These are phyloP conservation scores for Perodicticus potto DNA, from an alignment of 2,797 vertebrate species.

Conservation along the genomic window DNA sequence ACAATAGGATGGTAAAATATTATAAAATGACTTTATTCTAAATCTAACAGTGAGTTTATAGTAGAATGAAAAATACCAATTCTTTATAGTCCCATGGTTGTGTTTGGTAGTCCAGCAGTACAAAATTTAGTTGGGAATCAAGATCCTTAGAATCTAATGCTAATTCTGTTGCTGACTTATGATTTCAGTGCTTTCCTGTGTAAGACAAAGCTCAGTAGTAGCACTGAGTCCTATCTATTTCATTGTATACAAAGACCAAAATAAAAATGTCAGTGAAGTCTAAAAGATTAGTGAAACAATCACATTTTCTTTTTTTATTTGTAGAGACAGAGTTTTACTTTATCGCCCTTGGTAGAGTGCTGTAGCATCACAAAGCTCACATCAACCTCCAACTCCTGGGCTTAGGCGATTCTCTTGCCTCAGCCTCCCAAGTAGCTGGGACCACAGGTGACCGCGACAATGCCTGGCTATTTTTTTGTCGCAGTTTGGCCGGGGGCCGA, in stretches of 20 bases:
- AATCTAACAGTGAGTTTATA: background rate
- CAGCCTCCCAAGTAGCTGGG: too few relatives aligned
- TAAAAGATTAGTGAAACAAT: background rate
- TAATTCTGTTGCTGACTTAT: background rate
- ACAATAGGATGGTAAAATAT: conserved; percentile 4
- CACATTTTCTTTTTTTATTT: background rate
- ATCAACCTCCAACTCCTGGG: too few relatives aligned
- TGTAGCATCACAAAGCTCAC: too few relatives aligned
- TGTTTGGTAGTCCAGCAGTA: background rate
- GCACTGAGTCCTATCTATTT: background rate
- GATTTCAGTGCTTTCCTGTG: background rate
- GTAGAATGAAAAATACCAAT: background rate
- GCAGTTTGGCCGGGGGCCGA: too few relatives aligned
- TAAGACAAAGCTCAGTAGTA: background rate
- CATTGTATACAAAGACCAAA: background rate
- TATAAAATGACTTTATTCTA: conserved; percentile 38
- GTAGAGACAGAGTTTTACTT: too few relatives aligned
- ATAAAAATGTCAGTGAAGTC: background rate
- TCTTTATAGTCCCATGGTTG: background rate
- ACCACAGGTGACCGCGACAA: too few relatives aligned
- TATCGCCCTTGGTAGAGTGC: too few relatives aligned
- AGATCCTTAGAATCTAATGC: background rate
- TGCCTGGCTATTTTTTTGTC: too few relatives aligned
- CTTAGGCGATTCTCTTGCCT: too few relatives aligned
- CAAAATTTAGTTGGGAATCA: conserved; percentile 10